These are phyloP conservation scores for Propithecus perrieri DNA, from an alignment of 2,797 vertebrate genomes.

Conservation along the genomic window DNA sequence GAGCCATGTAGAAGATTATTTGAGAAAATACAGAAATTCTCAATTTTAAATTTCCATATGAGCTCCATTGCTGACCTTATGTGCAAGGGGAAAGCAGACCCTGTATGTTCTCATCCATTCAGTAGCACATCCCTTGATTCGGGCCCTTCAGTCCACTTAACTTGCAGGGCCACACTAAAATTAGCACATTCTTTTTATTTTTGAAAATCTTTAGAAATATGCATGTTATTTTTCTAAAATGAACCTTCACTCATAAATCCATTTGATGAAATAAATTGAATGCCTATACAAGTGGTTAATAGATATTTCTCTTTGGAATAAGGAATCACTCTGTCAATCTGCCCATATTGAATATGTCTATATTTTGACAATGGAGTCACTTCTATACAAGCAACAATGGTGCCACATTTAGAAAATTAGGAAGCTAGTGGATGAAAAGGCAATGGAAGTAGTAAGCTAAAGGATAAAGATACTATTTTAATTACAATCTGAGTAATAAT, in stretches of 20 bases:
- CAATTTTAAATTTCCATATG: neutral
- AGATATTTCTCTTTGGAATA: neutral
- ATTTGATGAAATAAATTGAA: neutral
- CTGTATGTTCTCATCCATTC: neutral
- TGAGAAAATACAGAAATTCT: neutral
- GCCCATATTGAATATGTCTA: neutral
- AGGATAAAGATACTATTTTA: neutral
- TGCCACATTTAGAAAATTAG: neutral
- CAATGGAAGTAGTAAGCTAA: neutral
- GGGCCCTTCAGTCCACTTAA: neutral
- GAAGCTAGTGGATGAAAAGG: neutral
- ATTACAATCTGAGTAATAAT: neutral
- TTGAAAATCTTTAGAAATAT: neutral
- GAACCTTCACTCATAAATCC: neutral
- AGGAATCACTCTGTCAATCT: neutral
- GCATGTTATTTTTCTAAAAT: neutral
- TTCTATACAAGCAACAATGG: neutral
- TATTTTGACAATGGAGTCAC: neutral
- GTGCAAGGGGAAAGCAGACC: neutral
- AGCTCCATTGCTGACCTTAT: neutral
- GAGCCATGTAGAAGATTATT: neutral
- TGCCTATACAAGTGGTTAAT: neutral
- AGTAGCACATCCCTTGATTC: neutral
- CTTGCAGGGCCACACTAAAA: neutral
- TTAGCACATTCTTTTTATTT: neutral